phyloP scores from a whole-genome alignment of 2,888 invertebrate genomes.

The Actias luna region DNA sequence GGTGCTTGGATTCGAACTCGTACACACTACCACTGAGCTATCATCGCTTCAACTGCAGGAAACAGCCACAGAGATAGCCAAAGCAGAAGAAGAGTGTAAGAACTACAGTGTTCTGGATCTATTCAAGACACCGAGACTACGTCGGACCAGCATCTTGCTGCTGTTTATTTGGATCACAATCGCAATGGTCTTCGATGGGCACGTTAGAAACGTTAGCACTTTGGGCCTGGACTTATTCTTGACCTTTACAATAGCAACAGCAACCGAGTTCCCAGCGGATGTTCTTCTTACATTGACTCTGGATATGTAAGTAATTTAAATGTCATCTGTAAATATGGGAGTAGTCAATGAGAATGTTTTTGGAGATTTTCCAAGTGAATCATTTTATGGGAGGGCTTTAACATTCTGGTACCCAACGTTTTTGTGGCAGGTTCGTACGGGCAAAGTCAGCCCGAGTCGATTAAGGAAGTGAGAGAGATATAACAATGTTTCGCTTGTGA shows the following conservation, averaged over 20 bases:
- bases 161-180: conserved; percentile 93
- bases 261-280: conserved; percentile 92
- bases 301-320: conserved; percentile 70
- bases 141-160: conserved; percentile 86
- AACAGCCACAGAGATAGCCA: conserved; percentile 85
- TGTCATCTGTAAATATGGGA: no score
- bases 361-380: no score
- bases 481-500: no score
- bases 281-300: conserved; percentile 87
- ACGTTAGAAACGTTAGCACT: conserved; percentile 92
- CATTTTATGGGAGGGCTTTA: no score
- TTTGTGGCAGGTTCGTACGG: no score
- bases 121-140: conserved; percentile 88
- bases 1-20: no score
- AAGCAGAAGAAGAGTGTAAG: conserved; percentile 86
- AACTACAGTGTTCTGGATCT: conserved; percentile 90
- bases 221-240: conserved; percentile 90
- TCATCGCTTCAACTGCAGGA: conserved; percentile 54
- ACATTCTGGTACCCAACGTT: no score
- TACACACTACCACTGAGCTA: no score
- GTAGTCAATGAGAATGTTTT: no score
- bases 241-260: conserved; percentile 91
- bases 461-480: no score
- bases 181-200: conserved; percentile 93
- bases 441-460: no score